Percentiles rank a stretch among this genome's conserved stretches.
phyloP scores from a whole-genome alignment of 2,113 vertebrate genomes.

The Seriola aureovittata region DNA sequence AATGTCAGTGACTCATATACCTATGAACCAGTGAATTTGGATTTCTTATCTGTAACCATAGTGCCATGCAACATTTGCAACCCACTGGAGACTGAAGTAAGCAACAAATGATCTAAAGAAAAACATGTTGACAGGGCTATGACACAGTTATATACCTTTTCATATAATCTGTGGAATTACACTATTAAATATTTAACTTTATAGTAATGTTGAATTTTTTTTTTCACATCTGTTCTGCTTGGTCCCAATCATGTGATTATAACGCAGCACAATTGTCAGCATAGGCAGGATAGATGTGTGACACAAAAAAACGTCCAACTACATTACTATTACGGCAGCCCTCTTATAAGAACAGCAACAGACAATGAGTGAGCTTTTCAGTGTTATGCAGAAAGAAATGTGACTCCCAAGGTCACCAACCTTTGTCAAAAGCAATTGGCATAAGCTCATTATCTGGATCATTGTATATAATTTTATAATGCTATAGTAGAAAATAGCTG shows the following conservation, averaged over 20 bases:
- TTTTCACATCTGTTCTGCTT: background rate
- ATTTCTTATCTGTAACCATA: background rate
- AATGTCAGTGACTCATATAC: background rate
- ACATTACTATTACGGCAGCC: background rate
- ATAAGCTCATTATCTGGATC: conserved; percentile 49
- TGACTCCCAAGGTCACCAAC: background rate
- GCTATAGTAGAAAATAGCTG: conserved; percentile 48
- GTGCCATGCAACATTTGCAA: background rate
- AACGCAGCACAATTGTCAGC: background rate
- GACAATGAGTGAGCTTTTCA: background rate
- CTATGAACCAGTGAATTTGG: background rate
- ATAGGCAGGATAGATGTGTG: background rate
- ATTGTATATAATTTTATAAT: conserved; percentile 60
- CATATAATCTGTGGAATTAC: background rate
- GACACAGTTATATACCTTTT: background rate
- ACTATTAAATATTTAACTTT: background rate
- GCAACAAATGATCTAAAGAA: background rate
- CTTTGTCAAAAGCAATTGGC: conserved; percentile 30
- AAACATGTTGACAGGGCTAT: background rate
- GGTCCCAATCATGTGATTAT: background rate
- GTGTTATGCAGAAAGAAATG: background rate
- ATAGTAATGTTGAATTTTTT: background rate
- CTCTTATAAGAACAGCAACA: background rate
- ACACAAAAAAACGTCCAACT: background rate
- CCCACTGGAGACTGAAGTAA: background rate